Evolutionary conservation across 2,797 vertebrate species (phyloP).

Genomic region (Brachyrhaphis roseni): DNA sequence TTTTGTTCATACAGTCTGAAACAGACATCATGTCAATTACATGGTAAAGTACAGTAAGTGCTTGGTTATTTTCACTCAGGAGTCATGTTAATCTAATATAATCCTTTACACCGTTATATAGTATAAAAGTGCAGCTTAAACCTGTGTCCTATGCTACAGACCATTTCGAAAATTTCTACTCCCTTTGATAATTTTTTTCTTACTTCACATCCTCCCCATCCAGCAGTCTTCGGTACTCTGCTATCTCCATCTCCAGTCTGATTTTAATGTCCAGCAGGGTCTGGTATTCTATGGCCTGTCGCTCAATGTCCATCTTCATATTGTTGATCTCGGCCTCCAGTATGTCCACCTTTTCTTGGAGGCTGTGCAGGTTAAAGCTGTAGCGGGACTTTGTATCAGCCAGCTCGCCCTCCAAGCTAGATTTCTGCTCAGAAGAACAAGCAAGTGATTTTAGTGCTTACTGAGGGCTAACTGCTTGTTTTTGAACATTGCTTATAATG

Average conservation of each 20-base stretch:
- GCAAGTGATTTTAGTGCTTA: not conserved
- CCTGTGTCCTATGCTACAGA: not conserved
- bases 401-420: slow-evolving; percentile 82
- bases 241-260: slow-evolving; percentile 86
- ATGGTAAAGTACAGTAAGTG: not conserved
- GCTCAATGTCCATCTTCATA: slow-evolving; percentile 72
- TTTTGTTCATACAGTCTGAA: not conserved
- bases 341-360: slow-evolving; percentile 75
- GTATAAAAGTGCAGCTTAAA: not conserved
- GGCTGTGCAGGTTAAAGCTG: slow-evolving; percentile 73
- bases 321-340: slow-evolving; percentile 77
- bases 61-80: not conserved
- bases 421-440: slow-evolving; percentile 78
- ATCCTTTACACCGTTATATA: not conserved
- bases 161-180: not conserved
- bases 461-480: slow-evolving; percentile 7
- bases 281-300: slow-evolving; percentile 79
- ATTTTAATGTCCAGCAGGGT: slow-evolving; percentile 82
- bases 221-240: slow-evolving; percentile 85
- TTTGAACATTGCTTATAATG: not conserved
- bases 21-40: not conserved
- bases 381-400: slow-evolving; percentile 83
- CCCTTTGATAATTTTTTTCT: slow-evolving; percentile 3
- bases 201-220: slow-evolving; percentile 78
- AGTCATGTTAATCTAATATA: not conserved